phyloP scores from a whole-genome alignment of 2,888 invertebrate genomes.

The Drosophila suboccidentalis region DNA sequence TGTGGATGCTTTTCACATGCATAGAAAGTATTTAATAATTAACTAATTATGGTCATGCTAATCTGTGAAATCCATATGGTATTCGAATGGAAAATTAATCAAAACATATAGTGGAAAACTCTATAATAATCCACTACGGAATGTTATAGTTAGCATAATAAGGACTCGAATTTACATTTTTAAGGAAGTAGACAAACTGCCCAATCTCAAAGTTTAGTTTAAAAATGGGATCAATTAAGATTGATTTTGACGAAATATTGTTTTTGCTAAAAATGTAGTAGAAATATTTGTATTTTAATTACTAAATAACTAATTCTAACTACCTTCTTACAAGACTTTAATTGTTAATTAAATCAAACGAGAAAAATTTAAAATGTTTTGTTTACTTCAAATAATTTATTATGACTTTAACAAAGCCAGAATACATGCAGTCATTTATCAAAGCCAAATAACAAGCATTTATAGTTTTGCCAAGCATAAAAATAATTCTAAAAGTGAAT shows the following conservation, averaged over 20 bases:
- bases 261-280: too few relatives aligned
- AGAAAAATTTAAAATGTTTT: neutral
- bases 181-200: too few relatives aligned
- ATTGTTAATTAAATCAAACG: too few relatives aligned
- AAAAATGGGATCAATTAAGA: too few relatives aligned
- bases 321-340: neutral
- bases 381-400: constrained; percentile 6
- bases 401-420: neutral
- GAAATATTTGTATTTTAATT: too few relatives aligned
- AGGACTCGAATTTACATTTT: too few relatives aligned
- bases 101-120: neutral
- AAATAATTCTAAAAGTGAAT: neutral
- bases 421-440: constrained; percentile 9
- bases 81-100: neutral
- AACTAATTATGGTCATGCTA: neutral
- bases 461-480: neutral
- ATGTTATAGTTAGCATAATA: too few relatives aligned
- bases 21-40: neutral
- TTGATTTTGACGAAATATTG: too few relatives aligned
- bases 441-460: constrained; percentile 4
- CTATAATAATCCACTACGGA: too few relatives aligned
- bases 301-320: too few relatives aligned
- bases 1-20: neutral
- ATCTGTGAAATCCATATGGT: neutral
- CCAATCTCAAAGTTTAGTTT: too few relatives aligned